Percentiles rank a stretch among this genome's conserved stretches.
phyloP scores from a whole-genome alignment of 2,797 vertebrate genomes.

The Pseudotriccus pelzelni region DNA sequence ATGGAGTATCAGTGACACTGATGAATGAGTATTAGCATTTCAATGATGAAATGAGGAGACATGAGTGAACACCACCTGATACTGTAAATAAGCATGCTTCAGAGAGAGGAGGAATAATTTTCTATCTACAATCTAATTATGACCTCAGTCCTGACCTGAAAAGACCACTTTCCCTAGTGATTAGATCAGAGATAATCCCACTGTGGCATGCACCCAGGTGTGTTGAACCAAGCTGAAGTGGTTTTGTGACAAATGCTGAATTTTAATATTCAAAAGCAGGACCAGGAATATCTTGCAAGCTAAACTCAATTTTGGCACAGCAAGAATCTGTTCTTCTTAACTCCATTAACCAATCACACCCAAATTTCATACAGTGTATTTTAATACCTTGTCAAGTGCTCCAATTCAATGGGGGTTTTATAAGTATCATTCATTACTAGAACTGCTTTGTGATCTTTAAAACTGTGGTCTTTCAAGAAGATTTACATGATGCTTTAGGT shows the following conservation, averaged over 20 bases:
- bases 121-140: constrained; percentile 26
- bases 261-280: constrained; percentile 38
- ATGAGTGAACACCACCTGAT: constrained; percentile 54
- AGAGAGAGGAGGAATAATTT: constrained; percentile 39
- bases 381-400: background rate
- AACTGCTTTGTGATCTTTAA: background rate
- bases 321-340: background rate
- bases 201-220: constrained; percentile 55
- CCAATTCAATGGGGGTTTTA: background rate
- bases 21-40: constrained; percentile 63
- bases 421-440: background rate
- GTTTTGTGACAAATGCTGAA: constrained; percentile 15
- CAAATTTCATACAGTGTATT: background rate
- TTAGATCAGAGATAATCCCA: constrained; percentile 56
- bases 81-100: constrained; percentile 51
- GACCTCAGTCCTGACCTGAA: constrained; percentile 52
- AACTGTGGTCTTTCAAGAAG: background rate
- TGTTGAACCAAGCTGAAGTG: constrained; percentile 41
- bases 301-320: background rate
- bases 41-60: constrained; percentile 43
- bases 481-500: background rate
- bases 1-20: constrained; percentile 42
- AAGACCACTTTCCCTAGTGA: constrained; percentile 58
- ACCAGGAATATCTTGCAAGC: background rate
- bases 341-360: background rate